Evolutionary conservation across 2,888 invertebrate genomes (phyloP).

Genomic region (Thereva unica): DNA sequence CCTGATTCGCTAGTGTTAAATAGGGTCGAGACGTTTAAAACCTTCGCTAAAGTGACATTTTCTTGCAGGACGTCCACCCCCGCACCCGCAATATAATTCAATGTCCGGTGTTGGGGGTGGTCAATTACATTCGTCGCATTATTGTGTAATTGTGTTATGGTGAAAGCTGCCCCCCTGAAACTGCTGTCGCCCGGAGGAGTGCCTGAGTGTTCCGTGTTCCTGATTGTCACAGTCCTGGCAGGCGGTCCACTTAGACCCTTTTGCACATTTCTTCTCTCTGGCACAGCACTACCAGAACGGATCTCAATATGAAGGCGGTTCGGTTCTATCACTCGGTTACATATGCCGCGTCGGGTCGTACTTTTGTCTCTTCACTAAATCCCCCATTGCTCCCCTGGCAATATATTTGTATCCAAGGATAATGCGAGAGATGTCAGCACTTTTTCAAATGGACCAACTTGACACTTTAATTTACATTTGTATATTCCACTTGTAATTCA

Average conservation of each 20-base stretch:
- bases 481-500: no score
- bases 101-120: constrained; percentile 43
- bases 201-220: constrained; percentile 40
- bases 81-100: constrained; percentile 37
- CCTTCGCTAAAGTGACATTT: constrained; percentile 45
- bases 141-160: constrained; percentile 48
- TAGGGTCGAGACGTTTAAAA: constrained; percentile 43
- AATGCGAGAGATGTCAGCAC: no score
- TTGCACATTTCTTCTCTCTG: constrained; percentile 33
- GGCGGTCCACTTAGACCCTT: constrained; percentile 34
- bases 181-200: constrained; percentile 42
- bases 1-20: constrained; percentile 38
- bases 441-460: no score
- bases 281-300: not conserved
- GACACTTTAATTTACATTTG: no score
- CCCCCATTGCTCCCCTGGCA: no score
- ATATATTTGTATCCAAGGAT: no score
- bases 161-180: constrained; percentile 44
- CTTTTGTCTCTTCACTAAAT: no score
- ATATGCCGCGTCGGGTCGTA: no score
- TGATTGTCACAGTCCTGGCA: constrained; percentile 34
- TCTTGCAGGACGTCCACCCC: constrained; percentile 43
- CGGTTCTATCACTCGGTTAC: no score
- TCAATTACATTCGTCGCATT: constrained; percentile 48
- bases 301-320: no score